Evolutionary conservation across 2,113 vertebrate genomes (phyloP), one percentile per base, ranked within the genome.

Genomic region (Aegithalos caudatus): DNA sequence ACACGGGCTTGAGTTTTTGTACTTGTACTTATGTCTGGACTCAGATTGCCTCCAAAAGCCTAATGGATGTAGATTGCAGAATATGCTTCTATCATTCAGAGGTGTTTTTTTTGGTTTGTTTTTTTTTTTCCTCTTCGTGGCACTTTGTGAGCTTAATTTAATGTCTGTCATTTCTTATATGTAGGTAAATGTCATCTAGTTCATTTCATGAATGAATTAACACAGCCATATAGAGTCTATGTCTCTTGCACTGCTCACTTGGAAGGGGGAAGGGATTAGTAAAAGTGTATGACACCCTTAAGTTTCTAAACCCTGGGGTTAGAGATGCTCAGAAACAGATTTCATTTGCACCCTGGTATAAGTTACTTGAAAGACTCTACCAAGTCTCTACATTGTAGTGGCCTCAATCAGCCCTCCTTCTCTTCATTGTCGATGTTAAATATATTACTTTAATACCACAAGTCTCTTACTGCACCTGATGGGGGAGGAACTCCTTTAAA

Each of bases 121-220:
- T 5, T 29, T 33, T 47, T 22, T 47, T 20, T 3, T 11, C 16
- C n/a, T 82, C 56, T 83, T 47, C 2, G 0, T 83, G 62, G 85
- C 72, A 92, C 60, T 96, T 83, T 31, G 79, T 80, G 76, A 94
- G 76, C 67, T 94, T 97, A 95, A 94, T 96, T 95, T 96, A 96
- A 96, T 95, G 82, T 81, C 85, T 90, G 90, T 90, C 71, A 42
- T 95, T 94, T 66, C 90, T 80, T 94, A 40, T 96, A 92, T 78
- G 70, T 91, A 87, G 50, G 90, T 95, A 96, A 96, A 96, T 96
- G 94, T 95, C 93, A 94, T 90, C 76, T 74, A 78, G 72, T 91
- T 96, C 81, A 88, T 96, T 97, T 94, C 93, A 92, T 93, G 90
- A 94, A 96, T 96, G 95, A 96, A 94, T 96, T 92, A 95, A 83